A percentile compares a stretch with the other conserved stretches of the same genome.
phyloP scores from a whole-genome alignment of 2,888 invertebrate genomes.

The Zonitis immaculata region DNA sequence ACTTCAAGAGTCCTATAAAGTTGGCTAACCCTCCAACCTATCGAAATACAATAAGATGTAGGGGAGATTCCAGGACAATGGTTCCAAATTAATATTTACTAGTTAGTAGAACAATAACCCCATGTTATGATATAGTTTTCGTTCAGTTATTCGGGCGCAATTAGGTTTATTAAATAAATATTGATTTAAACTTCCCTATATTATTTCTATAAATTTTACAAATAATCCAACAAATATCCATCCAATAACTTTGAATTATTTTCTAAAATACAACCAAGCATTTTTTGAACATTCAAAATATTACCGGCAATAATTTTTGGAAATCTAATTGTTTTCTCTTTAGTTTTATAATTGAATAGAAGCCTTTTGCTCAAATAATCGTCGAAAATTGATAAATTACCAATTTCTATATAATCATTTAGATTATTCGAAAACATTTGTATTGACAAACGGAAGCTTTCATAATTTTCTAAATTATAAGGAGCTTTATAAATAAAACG shows the following conservation, averaged over 20 bases:
- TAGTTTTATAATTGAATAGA: slow-evolving; percentile 60
- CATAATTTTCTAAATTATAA: slow-evolving; percentile 57
- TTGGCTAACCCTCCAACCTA: no score
- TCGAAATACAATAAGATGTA: no score
- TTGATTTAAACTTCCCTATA: neutral
- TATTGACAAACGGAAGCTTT: slow-evolving; percentile 63
- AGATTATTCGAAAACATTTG: slow-evolving; percentile 69
- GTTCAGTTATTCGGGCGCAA: no score
- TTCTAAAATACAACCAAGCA: slow-evolving; percentile 71
- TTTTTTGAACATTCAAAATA: slow-evolving; percentile 66
- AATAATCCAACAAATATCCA: slow-evolving; percentile 18
- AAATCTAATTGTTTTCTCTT: slow-evolving; percentile 56
- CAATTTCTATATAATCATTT: slow-evolving; percentile 66
- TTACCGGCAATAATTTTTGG: slow-evolving; percentile 68
- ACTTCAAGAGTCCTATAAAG: no score
- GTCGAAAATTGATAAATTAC: slow-evolving; percentile 65
- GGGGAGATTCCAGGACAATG: no score
- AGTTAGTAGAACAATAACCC: no score
- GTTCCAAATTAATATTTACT: no score
- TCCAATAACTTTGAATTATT: slow-evolving; percentile 44
- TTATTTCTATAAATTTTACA: slow-evolving; percentile 14
- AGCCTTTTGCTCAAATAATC: slow-evolving; percentile 75
- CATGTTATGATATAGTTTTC: no score
- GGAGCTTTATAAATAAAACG: slow-evolving; percentile 61
- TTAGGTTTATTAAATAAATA: no score